Evolutionary conservation across 2,113 vertebrate species (phyloP), one percentile per base, ranked within the genome.

Genomic region (Triplophysa dalaica): DNA sequence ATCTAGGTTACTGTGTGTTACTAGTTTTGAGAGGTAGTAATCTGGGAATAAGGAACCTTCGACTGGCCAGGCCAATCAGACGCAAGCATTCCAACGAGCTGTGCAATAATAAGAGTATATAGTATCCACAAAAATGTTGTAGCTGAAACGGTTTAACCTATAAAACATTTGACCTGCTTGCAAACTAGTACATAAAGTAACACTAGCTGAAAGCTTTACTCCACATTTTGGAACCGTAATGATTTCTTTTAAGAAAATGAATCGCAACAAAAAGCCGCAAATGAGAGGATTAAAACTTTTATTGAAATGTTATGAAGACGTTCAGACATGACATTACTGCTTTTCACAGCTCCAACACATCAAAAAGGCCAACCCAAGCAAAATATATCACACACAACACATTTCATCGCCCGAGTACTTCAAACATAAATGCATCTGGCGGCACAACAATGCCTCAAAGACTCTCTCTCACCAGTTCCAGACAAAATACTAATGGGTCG

Each of bases 401-500:
- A 22, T 79, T 69, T 69, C 26, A 9, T 4, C 8, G 16, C 26
- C 58, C 19, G 41, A 8, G 58, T 11, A 75, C 16, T 63, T 62
- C 38, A 45, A 75, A 75, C 45, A 63, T 63, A 19, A 62, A 63
- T 50, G 58, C 21, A 61, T 24, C 58, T 45, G 70, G 56, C 2
- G 2, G 61, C 43, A 62, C 1, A 38, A 52, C 77, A 70, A 50
- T 60, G 38, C 43, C 43, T 62, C 41, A 21, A 24, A 61, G 19
- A 58, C 65, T 29, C 76, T 29, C 58, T 61, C 54, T 61, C 17
- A 52, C 77, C 22, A 70, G 10, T 6, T 26, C 7, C 54, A 75
- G 58, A 61, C 58, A 9, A 73, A 21, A 70, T 14, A 58, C 33
- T 61, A 78, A 80, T 21, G 70, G 70, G 52, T n/a, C 13, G 38